These are phyloP conservation scores for Spea bombifrons DNA, from an alignment of 2,113 vertebrate species.

Conservation along the genomic window DNA sequence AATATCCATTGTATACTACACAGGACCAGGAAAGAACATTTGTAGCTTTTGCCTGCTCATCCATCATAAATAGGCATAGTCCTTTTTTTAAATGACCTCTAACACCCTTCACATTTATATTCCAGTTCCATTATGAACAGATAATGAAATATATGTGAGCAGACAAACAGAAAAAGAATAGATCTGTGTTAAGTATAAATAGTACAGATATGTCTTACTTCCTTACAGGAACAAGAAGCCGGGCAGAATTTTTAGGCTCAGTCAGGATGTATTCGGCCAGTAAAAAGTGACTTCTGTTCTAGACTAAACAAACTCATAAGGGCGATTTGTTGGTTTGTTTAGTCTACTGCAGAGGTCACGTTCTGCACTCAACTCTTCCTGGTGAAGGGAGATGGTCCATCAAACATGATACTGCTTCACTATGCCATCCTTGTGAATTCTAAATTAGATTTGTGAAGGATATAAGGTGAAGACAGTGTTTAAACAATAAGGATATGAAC, in stretches of 20 bases:
- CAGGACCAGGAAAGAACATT: too few relatives aligned
- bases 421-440: too few relatives aligned
- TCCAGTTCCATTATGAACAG: neutral
- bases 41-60: too few relatives aligned
- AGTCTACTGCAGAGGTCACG: slow-evolving; percentile 23
- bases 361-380: slow-evolving; percentile 21
- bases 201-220: slow-evolving; percentile 30
- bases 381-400: slow-evolving; percentile 6
- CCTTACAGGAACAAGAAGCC: slow-evolving; percentile 32
- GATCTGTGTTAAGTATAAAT: slow-evolving; percentile 32
- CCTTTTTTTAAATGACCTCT: neutral
- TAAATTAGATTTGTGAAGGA: too few relatives aligned
- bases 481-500: too few relatives aligned
- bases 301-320: slow-evolving; percentile 34
- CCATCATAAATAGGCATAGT: too few relatives aligned
- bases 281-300: slow-evolving; percentile 32
- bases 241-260: slow-evolving; percentile 31
- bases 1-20: too few relatives aligned
- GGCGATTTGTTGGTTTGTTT: slow-evolving; percentile 35
- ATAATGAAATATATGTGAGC: neutral
- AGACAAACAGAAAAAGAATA: slow-evolving; percentile 4
- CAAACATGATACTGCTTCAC: neutral
- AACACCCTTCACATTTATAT: neutral
- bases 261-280: slow-evolving; percentile 40
- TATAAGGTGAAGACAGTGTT: too few relatives aligned